phyloP scores from a whole-genome alignment of 2,797 vertebrate genomes.

The Ambastaia sidthimunki region DNA sequence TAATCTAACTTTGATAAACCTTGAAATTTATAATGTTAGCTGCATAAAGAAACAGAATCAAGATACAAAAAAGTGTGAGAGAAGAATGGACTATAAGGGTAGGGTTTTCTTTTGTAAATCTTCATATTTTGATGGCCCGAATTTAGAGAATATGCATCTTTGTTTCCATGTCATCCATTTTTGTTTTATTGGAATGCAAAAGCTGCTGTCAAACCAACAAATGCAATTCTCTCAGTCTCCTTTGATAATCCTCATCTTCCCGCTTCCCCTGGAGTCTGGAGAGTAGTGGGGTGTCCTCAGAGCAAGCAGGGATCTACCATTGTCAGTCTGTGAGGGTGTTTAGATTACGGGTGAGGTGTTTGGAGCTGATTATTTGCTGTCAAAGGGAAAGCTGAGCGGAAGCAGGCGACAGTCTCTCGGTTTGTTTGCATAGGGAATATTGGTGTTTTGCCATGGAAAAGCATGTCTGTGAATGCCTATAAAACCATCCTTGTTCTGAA shows the following conservation, averaged over 20 bases:
- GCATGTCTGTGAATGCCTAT: background rate
- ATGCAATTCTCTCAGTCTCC: slow-evolving; percentile 37
- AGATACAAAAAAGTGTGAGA: background rate
- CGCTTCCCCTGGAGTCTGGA: slow-evolving; percentile 20
- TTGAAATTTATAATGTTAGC: slow-evolving; percentile 26
- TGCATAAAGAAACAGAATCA: background rate
- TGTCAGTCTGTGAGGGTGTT: slow-evolving; percentile 34
- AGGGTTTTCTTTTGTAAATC: background rate
- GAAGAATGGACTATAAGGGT: background rate
- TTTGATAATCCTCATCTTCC: slow-evolving; percentile 45
- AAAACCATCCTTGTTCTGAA: slow-evolving; percentile 1
- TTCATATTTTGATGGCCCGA: slow-evolving; percentile 32
- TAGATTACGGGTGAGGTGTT: slow-evolving; percentile 37
- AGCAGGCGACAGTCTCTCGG: slow-evolving; percentile 5
- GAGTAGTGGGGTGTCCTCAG: slow-evolving; percentile 35
- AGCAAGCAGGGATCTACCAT: slow-evolving; percentile 30
- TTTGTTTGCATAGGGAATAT: slow-evolving; percentile 49
- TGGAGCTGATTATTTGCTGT: slow-evolving; percentile 50
- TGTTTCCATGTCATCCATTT: slow-evolving; percentile 58
- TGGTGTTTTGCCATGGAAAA: slow-evolving; percentile 42
- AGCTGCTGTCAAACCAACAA: slow-evolving; percentile 42
- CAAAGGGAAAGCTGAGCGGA: slow-evolving; percentile 34
- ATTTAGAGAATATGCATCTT: slow-evolving; percentile 63
- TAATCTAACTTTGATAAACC: slow-evolving; percentile 39
- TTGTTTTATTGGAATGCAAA: slow-evolving; percentile 23